Evolutionary conservation across 2,113 vertebrate genomes (phyloP), one percentile per base, ranked within the genome.

Genomic region (Prunella himalayana): DNA sequence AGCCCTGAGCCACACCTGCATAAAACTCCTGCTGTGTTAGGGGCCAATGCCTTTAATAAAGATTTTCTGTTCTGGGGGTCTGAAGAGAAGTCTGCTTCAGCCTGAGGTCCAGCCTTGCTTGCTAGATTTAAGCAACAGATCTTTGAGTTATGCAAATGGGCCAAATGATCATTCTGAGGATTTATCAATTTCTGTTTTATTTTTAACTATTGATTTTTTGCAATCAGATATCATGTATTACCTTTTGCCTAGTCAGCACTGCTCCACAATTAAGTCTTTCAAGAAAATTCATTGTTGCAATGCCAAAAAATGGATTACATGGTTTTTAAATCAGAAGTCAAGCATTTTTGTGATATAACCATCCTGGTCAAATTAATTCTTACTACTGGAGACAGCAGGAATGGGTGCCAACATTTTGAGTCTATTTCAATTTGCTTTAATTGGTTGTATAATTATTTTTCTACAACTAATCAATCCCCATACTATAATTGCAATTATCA

Each of bases 391-490:
- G 31, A 80, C 37, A 90, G 84, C n/a, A 64, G 49, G 57, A 91
- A 88, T 21, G 10, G 16, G 54, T 82, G 90, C 83, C 90, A 96
- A 56, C 23, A 50, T 51, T 88, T 96, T 75, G 60, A 92, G 82
- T 90, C 51, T 63, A 42, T 77, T 93, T 70, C 27, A 51, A 73
- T 91, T 97, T 95, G 51, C 53, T 93, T 94, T 96, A 93, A 95
- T 94, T 85, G 17, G 50, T n/a, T 76, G 72, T 42, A 53, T 92
- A 97, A 88, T 95, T 94, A 77, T 60, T 96, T 97, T 94, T 91
- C 66, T 95, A 92, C 33, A 83, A 88, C 70, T 65, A 82, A 91
- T 95, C 73, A 86, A 89, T 95, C 95, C 84, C 35, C 77, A 53
- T 86, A 76, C 73, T 87, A 54, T 97, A 95, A 94, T 66, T 66